Evolutionary conservation across 2,888 invertebrate genomes (phyloP), one percentile per base, ranked within the genome.

Genomic region (Sinodicranocentrus sp.): DNA sequence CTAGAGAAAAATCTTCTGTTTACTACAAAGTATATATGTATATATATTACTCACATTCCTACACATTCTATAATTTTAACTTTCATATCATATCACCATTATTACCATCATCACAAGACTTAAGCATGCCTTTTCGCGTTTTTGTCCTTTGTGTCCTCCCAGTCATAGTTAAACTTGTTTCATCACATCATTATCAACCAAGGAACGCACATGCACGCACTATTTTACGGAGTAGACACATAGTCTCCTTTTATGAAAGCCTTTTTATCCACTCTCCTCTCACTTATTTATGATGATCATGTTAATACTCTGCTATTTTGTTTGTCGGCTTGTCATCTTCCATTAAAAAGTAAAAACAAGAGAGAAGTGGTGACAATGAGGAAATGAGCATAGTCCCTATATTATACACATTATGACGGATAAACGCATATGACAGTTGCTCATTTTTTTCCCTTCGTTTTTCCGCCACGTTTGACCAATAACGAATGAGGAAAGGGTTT

Each of bases 301-400:
- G 63, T 63, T 63, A 63, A 63, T 52, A 19, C 10, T 48, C 26
- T 44, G 26, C 26, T 63, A 28, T 33, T 73, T 82, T n/a, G n/a
- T n/a, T n/a, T 65, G 61, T 68, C 75, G 75, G 57, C 71, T 63
- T 26, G 67, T 73, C 73, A 57, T 44, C 67, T 80, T 80, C 73
- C 44, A 67, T 73, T 73, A 57, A 28, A 65, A 67, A 10, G 8
- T 26, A 67, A 26, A 63, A 70, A 76, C 15, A 68, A 39, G 44
- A 19, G 57, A 33, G 63, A 21, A 80, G 65, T 39, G 61, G 75
- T 82, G 82, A 82, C 82, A 82, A 82, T 82, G 82, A 82, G 82
- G 82, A 82, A 82, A 71, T 82, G 82, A 57, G 59, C 19, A 68
- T 76, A 10, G 59, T n/a, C n/a, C 70, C 15, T 59, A 63, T 82